Base-by-base conservation (phyloP, 2,797 vertebrate genomes). In the Bradypodion ventrale region DNA sequence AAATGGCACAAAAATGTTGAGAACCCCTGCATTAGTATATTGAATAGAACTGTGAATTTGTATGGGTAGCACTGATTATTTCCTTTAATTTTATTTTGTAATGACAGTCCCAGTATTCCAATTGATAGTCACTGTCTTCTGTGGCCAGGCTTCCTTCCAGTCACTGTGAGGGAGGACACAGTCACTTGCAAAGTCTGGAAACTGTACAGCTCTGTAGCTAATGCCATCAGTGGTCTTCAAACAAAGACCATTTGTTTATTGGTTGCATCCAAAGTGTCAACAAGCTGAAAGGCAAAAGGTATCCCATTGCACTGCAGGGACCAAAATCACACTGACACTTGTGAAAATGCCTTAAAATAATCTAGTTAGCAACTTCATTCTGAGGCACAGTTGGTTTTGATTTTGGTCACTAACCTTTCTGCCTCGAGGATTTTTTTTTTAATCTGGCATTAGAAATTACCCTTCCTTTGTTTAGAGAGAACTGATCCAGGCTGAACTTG, bases 401-500 rank as follows among this genome's bases (percentile, higher is more conserved):
- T 94, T 95, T 92, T 69, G 91, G 59, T 89, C 87, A 91, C 92
- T 91, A 93, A 75, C 92, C 87, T 80, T 93, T 94, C 88, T 95
- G 87, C 88, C 88, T 92, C 85, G 87, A 87, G 89, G 80, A 74
- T 87, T 92, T 93, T 95, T 91, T n/a, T n/a, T n/a, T n/a, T n/a
- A n/a, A 91, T 90, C 91, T 94, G 90, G 88, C 93, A 91, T 92
- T 94, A 91, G 93, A 95, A 93, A 94, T 94, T 92, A 92, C 90
- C 93, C 78, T 93, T 92, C 94, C 93, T 94, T 93, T 95, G 88
- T 93, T 95, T 94, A 92, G 84, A 95, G 94, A 96, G 95, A 95
- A 95, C 95, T 95, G 93, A 95, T 96, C 94, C 95, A 94, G 92
- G 91, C 95, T 94, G 94, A 97, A 96, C 94, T 96, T 97, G 95